These are phyloP conservation scores for Rhynchophorus ferrugineus DNA, from an alignment of 1,140 invertebrate species.

Conservation along the genomic window DNA sequence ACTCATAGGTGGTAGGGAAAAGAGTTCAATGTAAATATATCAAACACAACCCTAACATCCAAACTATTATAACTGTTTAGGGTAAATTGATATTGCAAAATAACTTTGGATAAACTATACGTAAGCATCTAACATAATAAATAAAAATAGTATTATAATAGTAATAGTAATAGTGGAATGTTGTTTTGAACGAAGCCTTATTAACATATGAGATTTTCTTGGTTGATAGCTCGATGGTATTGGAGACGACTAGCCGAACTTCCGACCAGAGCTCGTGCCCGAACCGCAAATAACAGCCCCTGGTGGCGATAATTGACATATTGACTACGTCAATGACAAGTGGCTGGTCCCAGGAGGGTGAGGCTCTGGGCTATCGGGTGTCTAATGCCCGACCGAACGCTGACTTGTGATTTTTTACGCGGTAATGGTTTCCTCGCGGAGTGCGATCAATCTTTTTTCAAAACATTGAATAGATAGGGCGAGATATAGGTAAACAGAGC, in stretches of 20 bases:
- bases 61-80: no score
- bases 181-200: no score
- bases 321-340: slow-evolving; percentile 36
- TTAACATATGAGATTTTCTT: no score
- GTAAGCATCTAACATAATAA: no score
- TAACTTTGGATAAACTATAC: no score
- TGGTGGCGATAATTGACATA: slow-evolving; percentile 36
- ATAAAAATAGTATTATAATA: no score
- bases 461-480: not conserved
- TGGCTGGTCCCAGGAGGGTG: slow-evolving; percentile 15
- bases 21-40: no score
- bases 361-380: not conserved
- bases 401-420: not conserved
- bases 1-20: no score
- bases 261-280: slow-evolving; percentile 21
- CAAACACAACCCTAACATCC: no score
- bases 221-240: slow-evolving; percentile 5
- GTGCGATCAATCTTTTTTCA: not conserved
- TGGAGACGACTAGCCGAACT: slow-evolving; percentile 3
- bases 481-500: not conserved
- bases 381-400: not conserved
- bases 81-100: no score
- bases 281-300: slow-evolving; percentile 33
- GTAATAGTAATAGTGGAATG: no score
- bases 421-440: not conserved